These are phyloP conservation scores for Drosophila peninsularis DNA, from an alignment of 2,888 invertebrate species.

Conservation along the genomic window DNA sequence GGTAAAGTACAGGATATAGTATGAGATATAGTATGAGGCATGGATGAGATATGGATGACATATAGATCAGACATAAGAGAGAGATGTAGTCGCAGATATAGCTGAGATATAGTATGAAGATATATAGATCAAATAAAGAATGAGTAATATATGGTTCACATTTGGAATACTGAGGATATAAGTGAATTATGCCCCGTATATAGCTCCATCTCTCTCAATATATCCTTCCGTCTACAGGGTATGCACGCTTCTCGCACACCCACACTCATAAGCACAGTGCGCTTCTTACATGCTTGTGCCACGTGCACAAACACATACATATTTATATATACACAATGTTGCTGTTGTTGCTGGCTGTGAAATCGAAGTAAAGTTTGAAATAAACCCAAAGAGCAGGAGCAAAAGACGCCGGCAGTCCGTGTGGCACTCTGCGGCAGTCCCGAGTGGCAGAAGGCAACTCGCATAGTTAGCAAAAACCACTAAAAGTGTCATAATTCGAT, in stretches of 20 bases:
- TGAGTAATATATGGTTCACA: too few species aligned
- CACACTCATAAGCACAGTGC: not conserved
- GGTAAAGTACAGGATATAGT: too few species aligned
- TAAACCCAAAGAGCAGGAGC: slow-evolving; percentile 59
- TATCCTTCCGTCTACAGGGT: slow-evolving; percentile 1
- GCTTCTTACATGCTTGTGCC: not conserved
- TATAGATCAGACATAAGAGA: too few species aligned
- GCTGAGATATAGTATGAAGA: too few species aligned
- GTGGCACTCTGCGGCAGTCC: slow-evolving; percentile 19
- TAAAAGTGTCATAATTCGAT: slow-evolving; percentile 78
- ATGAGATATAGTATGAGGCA: too few species aligned
- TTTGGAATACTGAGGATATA: too few species aligned
- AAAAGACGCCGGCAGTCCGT: slow-evolving; percentile 50
- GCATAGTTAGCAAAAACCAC: slow-evolving; percentile 50
- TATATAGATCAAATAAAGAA: too few species aligned
- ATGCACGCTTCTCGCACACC: not conserved
- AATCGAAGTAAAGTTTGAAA: slow-evolving; percentile 74
- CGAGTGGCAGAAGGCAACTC: slow-evolving; percentile 32
- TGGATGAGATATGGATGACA: too few species aligned
- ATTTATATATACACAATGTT: slow-evolving; percentile 9
- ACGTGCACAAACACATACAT: not conserved
- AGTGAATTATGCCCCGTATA: too few species aligned
- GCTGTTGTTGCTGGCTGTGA: slow-evolving; percentile 46
- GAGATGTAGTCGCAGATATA: too few species aligned
- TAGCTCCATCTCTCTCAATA: too few species aligned